Percentiles rank a stretch among this genome's conserved stretches.
Evolutionary conservation across 2,888 invertebrate species (phyloP).

Genomic region (Chydorus sphaericus): DNA sequence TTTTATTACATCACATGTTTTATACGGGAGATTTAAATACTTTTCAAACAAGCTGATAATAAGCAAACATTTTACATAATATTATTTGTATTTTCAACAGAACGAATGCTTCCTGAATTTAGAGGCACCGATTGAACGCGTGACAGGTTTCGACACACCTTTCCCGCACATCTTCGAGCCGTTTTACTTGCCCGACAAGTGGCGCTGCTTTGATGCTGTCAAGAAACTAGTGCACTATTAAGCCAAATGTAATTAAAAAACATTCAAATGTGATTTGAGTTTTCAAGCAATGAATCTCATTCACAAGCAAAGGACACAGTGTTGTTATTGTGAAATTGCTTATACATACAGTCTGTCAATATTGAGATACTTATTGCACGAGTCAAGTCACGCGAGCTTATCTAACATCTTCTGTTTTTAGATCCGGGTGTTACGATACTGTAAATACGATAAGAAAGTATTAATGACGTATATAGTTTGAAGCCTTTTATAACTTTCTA

Average conservation of each 20-base stretch:
- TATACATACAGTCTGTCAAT: no score
- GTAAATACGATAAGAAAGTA: no score
- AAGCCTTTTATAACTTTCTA: no score
- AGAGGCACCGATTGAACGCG: conserved; percentile 79
- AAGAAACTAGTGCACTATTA: conserved; percentile 57
- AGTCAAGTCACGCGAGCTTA: no score
- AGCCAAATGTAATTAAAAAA: conserved; percentile 20
- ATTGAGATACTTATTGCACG: no score
- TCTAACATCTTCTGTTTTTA: no score
- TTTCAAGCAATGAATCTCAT: background rate
- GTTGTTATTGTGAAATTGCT: no score
- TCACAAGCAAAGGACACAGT: no score
- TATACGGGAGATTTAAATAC: no score
- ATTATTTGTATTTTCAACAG: conserved; percentile 35
- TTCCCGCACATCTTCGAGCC: conserved; percentile 94
- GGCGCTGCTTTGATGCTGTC: conserved; percentile 74
- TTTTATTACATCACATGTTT: background rate
- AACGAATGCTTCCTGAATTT: conserved; percentile 85
- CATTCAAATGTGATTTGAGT: background rate
- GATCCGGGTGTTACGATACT: no score
- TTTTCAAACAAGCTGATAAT: background rate
- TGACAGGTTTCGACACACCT: conserved; percentile 92
- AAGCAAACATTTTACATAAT: conserved; percentile 21
- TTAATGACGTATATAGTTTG: no score
- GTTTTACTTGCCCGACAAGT: conserved; percentile 88